Percentiles rank a stretch among this genome's conserved stretches.
Conservation (phyloP, 2,113 vertebrate species). For the Arvicanthis niloticus region DNA sequence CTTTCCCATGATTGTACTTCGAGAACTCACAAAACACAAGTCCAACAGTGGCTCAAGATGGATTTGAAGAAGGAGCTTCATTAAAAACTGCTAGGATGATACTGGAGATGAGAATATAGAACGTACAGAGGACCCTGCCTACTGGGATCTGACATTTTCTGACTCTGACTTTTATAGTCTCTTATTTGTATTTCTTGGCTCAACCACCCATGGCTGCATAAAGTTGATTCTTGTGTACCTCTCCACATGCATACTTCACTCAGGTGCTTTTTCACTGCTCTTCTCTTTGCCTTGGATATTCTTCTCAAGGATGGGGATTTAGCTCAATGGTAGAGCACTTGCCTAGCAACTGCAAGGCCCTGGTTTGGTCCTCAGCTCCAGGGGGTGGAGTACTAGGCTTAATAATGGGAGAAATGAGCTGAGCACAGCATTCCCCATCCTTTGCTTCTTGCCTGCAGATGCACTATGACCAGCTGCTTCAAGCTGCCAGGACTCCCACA, state of each 20-base stretch:
- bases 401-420: not conserved
- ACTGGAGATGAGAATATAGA: not conserved
- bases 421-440: not conserved
- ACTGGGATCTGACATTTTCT: not conserved
- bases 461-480: not conserved
- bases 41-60: not conserved
- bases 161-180: not conserved
- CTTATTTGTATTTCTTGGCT: not conserved
- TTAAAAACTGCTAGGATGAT: not conserved
- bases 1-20: no score
- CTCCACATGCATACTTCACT: not conserved
- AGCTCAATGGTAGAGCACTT: no score
- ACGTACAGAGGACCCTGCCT: not conserved
- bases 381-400: not conserved
- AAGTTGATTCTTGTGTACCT: not conserved
- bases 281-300: not conserved
- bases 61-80: not conserved
- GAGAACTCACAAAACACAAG: not conserved
- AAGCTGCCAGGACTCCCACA: no score
- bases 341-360: no score
- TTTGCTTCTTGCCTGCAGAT: not conserved
- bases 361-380: no score
- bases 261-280: not conserved
- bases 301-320: not conserved
- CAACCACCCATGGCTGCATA: no score